These are phyloP conservation scores for Salminus brasiliensis DNA, from an alignment of 2,113 vertebrate genomes.

Conservation along the genomic window DNA sequence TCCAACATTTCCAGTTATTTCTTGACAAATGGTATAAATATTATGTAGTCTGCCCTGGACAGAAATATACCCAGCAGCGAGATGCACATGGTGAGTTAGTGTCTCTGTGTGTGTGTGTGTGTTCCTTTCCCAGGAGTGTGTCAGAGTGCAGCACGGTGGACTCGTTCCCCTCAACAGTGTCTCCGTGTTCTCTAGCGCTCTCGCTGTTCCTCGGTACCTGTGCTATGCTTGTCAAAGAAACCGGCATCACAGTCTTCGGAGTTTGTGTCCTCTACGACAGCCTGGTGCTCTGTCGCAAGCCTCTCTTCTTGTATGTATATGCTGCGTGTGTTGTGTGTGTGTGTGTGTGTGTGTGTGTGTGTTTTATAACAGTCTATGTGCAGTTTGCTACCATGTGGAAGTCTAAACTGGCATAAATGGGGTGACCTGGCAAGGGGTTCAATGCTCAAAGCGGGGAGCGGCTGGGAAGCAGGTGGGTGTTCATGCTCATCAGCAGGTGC, in stretches of 20 bases:
- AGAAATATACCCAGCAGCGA: neutral
- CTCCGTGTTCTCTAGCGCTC: slow-evolving; percentile 78
- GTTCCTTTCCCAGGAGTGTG: slow-evolving; percentile 83
- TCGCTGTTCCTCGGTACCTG: slow-evolving; percentile 90
- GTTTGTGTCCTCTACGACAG: slow-evolving; percentile 92
- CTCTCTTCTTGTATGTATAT: slow-evolving; percentile 80
- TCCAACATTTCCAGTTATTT: neutral
- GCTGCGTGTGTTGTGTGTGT: slow-evolving; percentile 26
- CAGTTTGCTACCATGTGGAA: neutral
- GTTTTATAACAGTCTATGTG: neutral
- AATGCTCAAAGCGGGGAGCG: neutral
- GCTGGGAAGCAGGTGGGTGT: slow-evolving; percentile 14
- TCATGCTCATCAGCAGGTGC: slow-evolving; percentile 10
- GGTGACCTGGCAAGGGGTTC: neutral
- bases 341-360: slow-evolving; percentile 1
- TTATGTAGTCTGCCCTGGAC: neutral
- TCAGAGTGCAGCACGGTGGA: slow-evolving; percentile 71
- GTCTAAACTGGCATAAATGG: neutral
- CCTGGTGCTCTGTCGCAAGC: slow-evolving; percentile 83
- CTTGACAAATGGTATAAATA: too few relatives aligned
- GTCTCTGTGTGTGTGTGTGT: neutral
- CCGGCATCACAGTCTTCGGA: slow-evolving; percentile 92
- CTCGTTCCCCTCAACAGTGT: slow-evolving; percentile 79
- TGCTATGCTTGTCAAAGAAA: slow-evolving; percentile 98
- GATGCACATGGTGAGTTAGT: neutral